phyloP scores from a whole-genome alignment of 2,888 invertebrate genomes.

The Andrena fulva region DNA sequence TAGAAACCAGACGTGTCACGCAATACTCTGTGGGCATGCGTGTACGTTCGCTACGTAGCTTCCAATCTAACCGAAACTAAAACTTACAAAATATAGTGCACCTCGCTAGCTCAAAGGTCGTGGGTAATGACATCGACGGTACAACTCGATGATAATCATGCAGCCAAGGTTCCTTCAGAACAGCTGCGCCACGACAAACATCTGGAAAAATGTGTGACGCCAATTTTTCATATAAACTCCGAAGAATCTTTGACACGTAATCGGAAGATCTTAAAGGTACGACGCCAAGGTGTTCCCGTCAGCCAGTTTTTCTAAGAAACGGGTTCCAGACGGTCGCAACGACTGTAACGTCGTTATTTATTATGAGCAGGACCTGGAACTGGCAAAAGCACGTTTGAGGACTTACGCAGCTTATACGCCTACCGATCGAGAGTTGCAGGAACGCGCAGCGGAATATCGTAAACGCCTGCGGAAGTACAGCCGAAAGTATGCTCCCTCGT shows the following conservation, averaged over 20 bases:
- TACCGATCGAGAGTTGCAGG: slow-evolving; percentile 79
- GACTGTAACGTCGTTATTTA: slow-evolving; percentile 2
- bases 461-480: slow-evolving; percentile 57
- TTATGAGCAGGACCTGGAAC: slow-evolving; percentile 76
- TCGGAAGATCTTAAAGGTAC: slow-evolving; percentile 78
- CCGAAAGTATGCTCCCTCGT: slow-evolving; percentile 27
- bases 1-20: slow-evolving; percentile 21
- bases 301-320: no score
- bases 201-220: slow-evolving; percentile 52
- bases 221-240: slow-evolving; percentile 66
- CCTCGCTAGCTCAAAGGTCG: slow-evolving; percentile 5
- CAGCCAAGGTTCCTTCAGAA: slow-evolving; percentile 56
- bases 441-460: slow-evolving; percentile 75
- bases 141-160: slow-evolving; percentile 8
- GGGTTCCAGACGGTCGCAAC: no score
- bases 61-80: not conserved
- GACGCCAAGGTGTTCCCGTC: not conserved
- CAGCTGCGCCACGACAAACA: slow-evolving; percentile 64
- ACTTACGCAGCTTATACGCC: slow-evolving; percentile 80
- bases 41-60: not conserved
- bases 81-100: slow-evolving; percentile 1
- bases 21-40: not conserved
- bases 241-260: slow-evolving; percentile 76
- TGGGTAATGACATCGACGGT: slow-evolving; percentile 17
- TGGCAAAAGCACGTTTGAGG: slow-evolving; percentile 78